Evolutionary conservation across 2,797 vertebrate species (phyloP), one percentile per base, ranked within the genome.

Genomic region (Emys orbicularis): DNA sequence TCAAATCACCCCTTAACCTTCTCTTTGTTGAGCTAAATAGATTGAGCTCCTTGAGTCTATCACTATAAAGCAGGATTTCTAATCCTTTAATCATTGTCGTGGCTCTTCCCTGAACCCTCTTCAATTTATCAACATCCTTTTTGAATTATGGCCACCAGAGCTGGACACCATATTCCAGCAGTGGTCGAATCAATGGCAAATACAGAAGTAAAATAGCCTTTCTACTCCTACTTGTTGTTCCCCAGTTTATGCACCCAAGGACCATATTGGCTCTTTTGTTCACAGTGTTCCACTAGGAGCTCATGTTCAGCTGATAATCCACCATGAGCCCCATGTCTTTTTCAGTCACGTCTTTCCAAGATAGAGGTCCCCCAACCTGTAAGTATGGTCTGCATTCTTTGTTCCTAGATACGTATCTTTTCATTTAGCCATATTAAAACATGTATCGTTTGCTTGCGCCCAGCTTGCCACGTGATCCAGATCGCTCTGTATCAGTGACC

Each of bases 241-340:
- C n/a, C 65, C 4, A 21, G 8, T 29, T 23, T 84, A 81, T 76
- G 37, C 50, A 4, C 27, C 59, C 10, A 4, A 87, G 68, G 50
- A 23, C 2, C 61, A 21, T 3, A 4, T 52, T 87, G 0, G 0
- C 12, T 6, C 12, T 84, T 31, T 79, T 44, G 7, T 0, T 2
- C 0, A 0, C 59, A 61, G 12, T 31, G n/a, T 83, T 89, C 83
- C 47, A 3, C 19, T n/a, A n/a, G 65, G 65, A 72, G 34, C 65
- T 37, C 6, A n/a, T 72, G 65, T 19, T 68, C n/a, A 37, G 8
- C 9, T 68, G 18, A 21, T 68, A 37, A 37, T 37, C 9, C 16
- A 21, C n/a, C n/a, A 37, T 37, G 65, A 68, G 8, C 18, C n/a
- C 65, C 65, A 68, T n/a, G 19, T 72, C 19, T 37, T 19, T 72